Percentiles rank a stretch among this genome's conserved stretches.
These are phyloP conservation scores for Rutpela maculata DNA, from an alignment of 2,888 invertebrate genomes.

Conservation along the genomic window DNA sequence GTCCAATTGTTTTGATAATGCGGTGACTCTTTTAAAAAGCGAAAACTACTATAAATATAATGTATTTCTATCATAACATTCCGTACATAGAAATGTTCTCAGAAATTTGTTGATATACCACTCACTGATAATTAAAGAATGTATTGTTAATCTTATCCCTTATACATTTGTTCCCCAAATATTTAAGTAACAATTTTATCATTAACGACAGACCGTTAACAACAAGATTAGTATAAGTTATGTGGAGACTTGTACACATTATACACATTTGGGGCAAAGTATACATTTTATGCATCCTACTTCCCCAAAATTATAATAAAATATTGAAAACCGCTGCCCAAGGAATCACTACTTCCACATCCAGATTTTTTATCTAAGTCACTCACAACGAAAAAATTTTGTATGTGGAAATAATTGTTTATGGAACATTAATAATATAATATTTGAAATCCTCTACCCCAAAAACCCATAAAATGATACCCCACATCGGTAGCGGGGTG, in stretches of 20 bases:
- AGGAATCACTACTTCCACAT: too few species aligned
- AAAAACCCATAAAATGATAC: too few species aligned
- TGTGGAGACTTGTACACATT: background rate
- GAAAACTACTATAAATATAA: too few species aligned
- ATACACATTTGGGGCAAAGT: background rate
- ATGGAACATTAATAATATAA: too few species aligned
- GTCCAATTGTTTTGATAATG: too few species aligned
- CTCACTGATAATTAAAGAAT: background rate
- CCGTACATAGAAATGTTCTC: background rate
- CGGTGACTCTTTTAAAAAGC: too few species aligned
- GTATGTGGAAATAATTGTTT: too few species aligned
- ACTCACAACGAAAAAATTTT: too few species aligned
- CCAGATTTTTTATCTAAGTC: too few species aligned
- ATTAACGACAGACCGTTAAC: background rate
- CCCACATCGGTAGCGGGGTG: too few species aligned
- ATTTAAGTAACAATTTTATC: background rate
- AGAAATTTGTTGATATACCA: background rate
- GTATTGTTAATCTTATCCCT: background rate
- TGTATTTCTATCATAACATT: background rate
- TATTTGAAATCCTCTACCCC: too few species aligned
- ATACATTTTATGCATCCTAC: background rate
- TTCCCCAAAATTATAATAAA: background rate
- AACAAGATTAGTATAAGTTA: background rate
- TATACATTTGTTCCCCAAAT: background rate
- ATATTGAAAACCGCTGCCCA: too few species aligned